A percentile compares a stretch with the other conserved stretches of the same genome.
phyloP scores from a whole-genome alignment of 2,888 invertebrate species.

The Atherix ibis region DNA sequence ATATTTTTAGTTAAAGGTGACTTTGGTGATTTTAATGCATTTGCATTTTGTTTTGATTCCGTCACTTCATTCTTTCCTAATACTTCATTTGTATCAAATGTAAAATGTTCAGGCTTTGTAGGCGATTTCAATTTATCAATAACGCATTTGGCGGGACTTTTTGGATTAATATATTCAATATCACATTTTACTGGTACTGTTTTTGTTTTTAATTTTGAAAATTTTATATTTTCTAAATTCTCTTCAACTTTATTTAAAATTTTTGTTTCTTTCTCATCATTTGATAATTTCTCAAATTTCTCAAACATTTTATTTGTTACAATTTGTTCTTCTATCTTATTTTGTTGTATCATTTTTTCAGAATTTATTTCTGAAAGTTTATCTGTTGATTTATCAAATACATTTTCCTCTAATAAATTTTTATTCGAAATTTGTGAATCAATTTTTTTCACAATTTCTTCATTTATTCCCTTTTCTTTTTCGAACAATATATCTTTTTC shows the following conservation, averaged over 20 bases:
- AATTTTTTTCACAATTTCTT: not conserved
- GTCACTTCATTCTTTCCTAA: not conserved
- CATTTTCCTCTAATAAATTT: not conserved
- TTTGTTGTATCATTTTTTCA: too few species aligned
- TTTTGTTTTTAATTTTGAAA: too few species aligned
- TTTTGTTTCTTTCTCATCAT: not conserved
- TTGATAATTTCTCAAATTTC: too few species aligned
- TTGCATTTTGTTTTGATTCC: conserved; percentile 1
- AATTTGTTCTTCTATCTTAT: too few species aligned
- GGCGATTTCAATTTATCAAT: not conserved
- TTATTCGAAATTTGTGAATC: not conserved
- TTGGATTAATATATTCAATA: too few species aligned
- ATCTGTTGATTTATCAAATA: too few species aligned
- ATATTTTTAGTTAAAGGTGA: too few species aligned
- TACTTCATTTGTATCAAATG: conserved; percentile 2
- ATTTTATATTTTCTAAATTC: too few species aligned
- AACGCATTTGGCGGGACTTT: too few species aligned
- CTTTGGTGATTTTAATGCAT: not conserved
- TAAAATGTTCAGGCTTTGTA: conserved; percentile 6
- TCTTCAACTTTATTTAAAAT: not conserved
- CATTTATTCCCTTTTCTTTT: not conserved
- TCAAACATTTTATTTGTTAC: too few species aligned
- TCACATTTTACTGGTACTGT: too few species aligned
- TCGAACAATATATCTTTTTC: not conserved
- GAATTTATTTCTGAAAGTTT: too few species aligned